phyloP scores from a whole-genome alignment of 1,140 invertebrate species.

The Musca vetustissima region DNA sequence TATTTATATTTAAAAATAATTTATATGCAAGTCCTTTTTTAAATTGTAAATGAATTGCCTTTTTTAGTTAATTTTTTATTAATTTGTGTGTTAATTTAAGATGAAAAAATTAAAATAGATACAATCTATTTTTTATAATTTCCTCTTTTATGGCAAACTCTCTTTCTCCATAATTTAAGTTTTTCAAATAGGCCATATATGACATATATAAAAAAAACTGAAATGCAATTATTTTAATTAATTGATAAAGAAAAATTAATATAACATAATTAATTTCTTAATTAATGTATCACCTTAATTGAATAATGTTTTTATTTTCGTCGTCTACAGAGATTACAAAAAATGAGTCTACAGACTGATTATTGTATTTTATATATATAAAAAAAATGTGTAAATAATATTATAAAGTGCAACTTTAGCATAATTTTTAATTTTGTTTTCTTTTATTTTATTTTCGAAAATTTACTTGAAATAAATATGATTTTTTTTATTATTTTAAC shows the following conservation, averaged over 20 bases:
- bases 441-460: neutral
- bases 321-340: neutral
- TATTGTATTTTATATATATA: slow-evolving; percentile 18
- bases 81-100: too few species aligned
- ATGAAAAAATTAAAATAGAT: too few species aligned
- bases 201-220: neutral
- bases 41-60: neutral
- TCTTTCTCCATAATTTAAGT: neutral
- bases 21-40: slow-evolving; percentile 15
- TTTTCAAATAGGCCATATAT: slow-evolving; percentile 20
- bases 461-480: too few species aligned
- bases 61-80: slow-evolving; percentile 14
- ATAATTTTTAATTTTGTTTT: slow-evolving; percentile 2
- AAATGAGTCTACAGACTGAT: slow-evolving; percentile 20
- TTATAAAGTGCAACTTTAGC: slow-evolving; percentile 17
- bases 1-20: slow-evolving; percentile 17
- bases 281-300: neutral
- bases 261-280: too few species aligned
- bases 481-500: neutral
- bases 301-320: neutral
- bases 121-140: too few species aligned
- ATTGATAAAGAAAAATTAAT: too few species aligned
- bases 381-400: slow-evolving; percentile 15
- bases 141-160: too few species aligned
- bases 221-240: slow-evolving; percentile 14